phyloP scores from a whole-genome alignment of 1,140 invertebrate species.

The Diabrotica undecimpunctata region DNA sequence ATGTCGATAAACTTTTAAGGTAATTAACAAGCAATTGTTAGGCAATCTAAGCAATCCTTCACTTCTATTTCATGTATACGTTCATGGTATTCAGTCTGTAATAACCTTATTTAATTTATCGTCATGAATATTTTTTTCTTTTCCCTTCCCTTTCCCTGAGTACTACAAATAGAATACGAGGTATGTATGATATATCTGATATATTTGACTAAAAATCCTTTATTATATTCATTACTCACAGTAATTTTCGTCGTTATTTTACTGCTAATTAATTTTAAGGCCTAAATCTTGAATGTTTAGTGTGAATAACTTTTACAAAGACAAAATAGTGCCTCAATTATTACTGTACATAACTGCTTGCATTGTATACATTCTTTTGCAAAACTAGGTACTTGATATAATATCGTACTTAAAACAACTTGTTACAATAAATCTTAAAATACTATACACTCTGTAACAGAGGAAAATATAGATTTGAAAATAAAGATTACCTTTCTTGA shows the following conservation, averaged over 20 bases:
- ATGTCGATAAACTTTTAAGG: too few relatives aligned
- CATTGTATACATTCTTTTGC: constrained; percentile 1
- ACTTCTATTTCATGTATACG: too few relatives aligned
- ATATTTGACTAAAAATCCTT: too few relatives aligned
- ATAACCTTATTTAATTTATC: too few relatives aligned
- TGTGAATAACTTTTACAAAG: neutral
- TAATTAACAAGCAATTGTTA: too few relatives aligned
- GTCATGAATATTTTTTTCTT: too few relatives aligned
- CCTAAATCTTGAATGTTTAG: neutral
- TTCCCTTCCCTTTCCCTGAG: too few relatives aligned
- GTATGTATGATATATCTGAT: too few relatives aligned
- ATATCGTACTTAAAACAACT: neutral
- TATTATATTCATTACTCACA: too few relatives aligned
- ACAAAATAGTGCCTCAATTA: constrained; percentile 2
- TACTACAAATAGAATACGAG: too few relatives aligned
- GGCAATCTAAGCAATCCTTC: too few relatives aligned
- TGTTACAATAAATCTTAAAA: neutral
- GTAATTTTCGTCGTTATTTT: neutral
- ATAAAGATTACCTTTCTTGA: neutral
- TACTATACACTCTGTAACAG: neutral
- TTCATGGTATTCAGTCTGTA: too few relatives aligned
- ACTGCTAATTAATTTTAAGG: neutral
- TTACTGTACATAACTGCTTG: neutral
- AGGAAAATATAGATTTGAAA: constrained; percentile 1
- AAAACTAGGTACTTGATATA: neutral